A percentile compares a stretch with the other conserved stretches of the same genome.
These are phyloP conservation scores for Cryptotis parvus DNA, from an alignment of 2,113 vertebrate genomes.

Conservation along the genomic window DNA sequence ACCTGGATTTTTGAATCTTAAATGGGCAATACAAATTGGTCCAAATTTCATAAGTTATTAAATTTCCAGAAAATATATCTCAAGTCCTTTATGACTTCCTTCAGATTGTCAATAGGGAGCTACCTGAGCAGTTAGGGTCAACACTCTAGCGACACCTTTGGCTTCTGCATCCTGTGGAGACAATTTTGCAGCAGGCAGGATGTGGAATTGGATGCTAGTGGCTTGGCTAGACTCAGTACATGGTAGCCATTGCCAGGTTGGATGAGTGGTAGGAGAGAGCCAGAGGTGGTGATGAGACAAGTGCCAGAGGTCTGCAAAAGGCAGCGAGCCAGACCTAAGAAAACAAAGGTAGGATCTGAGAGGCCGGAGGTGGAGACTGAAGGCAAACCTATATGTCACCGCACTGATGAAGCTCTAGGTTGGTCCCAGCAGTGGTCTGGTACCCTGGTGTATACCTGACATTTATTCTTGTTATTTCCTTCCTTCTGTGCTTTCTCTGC, in stretches of 20 bases:
- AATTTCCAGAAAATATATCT: conserved; percentile 50
- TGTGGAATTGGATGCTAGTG: not conserved
- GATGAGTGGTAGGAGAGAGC: not conserved
- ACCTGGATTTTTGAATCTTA: conserved; percentile 25
- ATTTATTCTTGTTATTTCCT: not conserved
- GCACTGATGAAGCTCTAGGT: too few species aligned
- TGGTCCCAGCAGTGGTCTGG: too few species aligned
- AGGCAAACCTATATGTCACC: not conserved
- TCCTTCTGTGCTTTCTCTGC: conserved; percentile 40
- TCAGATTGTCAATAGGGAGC: not conserved
- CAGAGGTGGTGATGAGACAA: not conserved
- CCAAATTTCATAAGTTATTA: conserved; percentile 46
- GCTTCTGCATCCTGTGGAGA: not conserved
- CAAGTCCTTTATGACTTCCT: conserved; percentile 46
- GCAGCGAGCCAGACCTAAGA: not conserved
- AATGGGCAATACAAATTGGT: conserved; percentile 1
- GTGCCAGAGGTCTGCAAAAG: not conserved
- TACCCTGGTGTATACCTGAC: not conserved
- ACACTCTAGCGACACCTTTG: not conserved
- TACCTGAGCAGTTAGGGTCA: not conserved
- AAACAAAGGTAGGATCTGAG: not conserved
- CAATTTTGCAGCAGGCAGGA: not conserved
- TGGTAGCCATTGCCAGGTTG: not conserved
- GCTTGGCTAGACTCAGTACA: not conserved
- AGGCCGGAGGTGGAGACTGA: not conserved